Conservation (phyloP, 2,113 vertebrate genomes). For the Tricholaema leucomelas region DNA sequence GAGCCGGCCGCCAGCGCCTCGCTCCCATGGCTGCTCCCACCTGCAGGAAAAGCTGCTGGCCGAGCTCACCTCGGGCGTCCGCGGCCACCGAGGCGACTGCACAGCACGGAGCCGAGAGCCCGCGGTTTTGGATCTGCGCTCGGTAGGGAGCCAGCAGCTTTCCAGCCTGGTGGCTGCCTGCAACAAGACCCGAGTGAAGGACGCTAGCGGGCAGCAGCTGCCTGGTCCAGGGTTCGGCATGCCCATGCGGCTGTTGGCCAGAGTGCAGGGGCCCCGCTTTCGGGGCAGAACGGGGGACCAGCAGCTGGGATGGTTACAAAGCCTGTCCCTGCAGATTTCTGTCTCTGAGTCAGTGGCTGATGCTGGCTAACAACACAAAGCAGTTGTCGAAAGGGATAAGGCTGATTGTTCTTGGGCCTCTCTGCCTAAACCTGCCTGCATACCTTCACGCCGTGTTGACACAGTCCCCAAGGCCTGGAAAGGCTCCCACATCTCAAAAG, state of each 20-base stretch:
- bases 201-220: background rate
- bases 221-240: background rate
- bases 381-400: background rate
- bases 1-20: rapidly evolving
- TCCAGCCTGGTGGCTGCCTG: background rate
- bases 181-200: rapidly evolving
- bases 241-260: rapidly evolving
- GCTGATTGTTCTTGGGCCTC: slow-evolving; percentile 23
- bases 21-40: background rate
- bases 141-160: background rate
- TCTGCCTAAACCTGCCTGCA: slow-evolving; percentile 32
- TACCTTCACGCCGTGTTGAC: background rate
- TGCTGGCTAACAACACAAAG: background rate
- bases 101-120: background rate
- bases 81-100: rapidly evolving
- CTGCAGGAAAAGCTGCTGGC: background rate
- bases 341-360: background rate
- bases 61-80: background rate
- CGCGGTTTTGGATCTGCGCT: rapidly evolving
- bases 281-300: background rate
- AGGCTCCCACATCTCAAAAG: background rate
- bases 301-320: background rate
- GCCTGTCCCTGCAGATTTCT: background rate
- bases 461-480: slow-evolving; percentile 15
- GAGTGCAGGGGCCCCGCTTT: background rate